Evolutionary conservation across 2,888 invertebrate genomes (phyloP).

Genomic region (Parnassius apollo): DNA sequence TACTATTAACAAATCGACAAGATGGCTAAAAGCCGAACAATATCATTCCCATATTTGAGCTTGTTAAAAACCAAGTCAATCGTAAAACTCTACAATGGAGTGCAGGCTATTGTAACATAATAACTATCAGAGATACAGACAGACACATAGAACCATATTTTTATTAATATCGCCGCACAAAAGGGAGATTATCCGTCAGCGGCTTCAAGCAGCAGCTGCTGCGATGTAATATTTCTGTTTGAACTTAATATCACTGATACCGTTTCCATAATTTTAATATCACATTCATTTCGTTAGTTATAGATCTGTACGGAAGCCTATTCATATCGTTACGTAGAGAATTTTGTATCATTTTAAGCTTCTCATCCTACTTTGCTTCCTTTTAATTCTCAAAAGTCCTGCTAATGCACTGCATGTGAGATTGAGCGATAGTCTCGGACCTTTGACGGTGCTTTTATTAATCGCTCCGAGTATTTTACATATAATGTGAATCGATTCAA

Average conservation of each 20-base stretch:
- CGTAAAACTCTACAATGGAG: slow-evolving; percentile 69
- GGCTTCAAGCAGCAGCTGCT: slow-evolving; percentile 70
- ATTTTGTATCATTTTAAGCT: no score
- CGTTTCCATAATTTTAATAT: slow-evolving; percentile 27
- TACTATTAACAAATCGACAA: slow-evolving; percentile 22
- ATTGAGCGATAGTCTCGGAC: no score
- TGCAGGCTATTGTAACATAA: slow-evolving; percentile 63
- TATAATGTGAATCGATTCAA: no score
- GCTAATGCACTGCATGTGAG: no score
- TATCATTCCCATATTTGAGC: slow-evolving; percentile 43
- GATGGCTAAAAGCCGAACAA: slow-evolving; percentile 20
- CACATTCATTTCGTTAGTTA: slow-evolving; percentile 18
- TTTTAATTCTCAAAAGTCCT: no score
- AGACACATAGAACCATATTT: slow-evolving; percentile 74
- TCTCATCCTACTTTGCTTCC: no score
- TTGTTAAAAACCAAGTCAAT: slow-evolving; percentile 62
- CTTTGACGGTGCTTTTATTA: no score
- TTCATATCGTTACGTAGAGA: no score
- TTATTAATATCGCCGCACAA: slow-evolving; percentile 78
- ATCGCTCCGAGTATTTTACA: no score
- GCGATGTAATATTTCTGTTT: slow-evolving; percentile 35
- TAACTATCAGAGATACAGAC: slow-evolving; percentile 66
- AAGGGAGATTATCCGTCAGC: slow-evolving; percentile 73
- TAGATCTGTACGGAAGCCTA: background rate
- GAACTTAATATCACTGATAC: slow-evolving; percentile 26